These are phyloP conservation scores for Battus philenor DNA, from an alignment of 1,140 invertebrate species.

Conservation along the genomic window DNA sequence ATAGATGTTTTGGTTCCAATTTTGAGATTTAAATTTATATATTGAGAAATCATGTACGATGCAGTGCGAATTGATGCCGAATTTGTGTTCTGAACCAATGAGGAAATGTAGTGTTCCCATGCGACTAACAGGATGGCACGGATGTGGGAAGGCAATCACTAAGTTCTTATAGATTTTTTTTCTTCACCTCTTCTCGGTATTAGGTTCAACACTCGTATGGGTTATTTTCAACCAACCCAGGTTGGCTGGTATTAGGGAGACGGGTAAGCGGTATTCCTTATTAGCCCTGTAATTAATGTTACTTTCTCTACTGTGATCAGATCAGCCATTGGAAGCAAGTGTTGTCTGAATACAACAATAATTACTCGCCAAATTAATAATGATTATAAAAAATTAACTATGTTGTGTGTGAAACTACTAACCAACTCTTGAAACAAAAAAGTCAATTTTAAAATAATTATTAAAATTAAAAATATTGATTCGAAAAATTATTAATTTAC, in stretches of 20 bases:
- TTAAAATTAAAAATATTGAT: no score
- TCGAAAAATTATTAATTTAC: no score
- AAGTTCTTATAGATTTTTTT: conserved; percentile 30
- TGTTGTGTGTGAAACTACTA: no score
- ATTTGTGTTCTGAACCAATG: not conserved
- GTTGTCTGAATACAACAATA: not conserved
- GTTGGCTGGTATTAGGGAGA: conserved; percentile 64
- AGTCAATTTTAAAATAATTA: no score
- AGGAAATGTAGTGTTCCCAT: conserved; percentile 24
- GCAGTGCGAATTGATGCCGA: not conserved
- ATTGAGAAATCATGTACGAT: not conserved
- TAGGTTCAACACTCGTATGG: conserved; percentile 24
- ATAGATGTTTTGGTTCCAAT: not conserved
- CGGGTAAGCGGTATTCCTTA: conserved; percentile 61
- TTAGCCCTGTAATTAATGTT: conserved; percentile 54
- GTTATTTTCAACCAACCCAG: conserved; percentile 62
- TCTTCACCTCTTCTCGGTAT: conserved; percentile 52
- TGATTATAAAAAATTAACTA: not conserved
- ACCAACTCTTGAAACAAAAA: no score
- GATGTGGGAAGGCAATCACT: conserved; percentile 26
- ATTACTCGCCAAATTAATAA: not conserved
- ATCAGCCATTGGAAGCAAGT: conserved; percentile 3
- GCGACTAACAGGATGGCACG: conserved; percentile 30
- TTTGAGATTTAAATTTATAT: conserved; percentile 2
- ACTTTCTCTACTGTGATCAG: conserved; percentile 24